Conservation (phyloP, 2,113 vertebrate species). For the Oreocharis arfaki region DNA sequence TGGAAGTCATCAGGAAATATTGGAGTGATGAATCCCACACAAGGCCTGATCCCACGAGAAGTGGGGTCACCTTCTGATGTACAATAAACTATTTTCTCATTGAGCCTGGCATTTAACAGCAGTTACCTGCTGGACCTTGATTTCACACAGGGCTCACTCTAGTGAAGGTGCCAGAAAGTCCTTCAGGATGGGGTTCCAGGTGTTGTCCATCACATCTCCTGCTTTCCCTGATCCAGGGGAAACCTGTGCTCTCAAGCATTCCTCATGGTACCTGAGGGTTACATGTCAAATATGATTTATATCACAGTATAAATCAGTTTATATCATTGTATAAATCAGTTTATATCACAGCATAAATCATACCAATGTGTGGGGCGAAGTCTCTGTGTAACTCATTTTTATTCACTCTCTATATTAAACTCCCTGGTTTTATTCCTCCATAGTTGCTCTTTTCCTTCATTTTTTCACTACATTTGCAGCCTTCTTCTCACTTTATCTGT, state of each 20-base stretch:
- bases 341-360: not conserved
- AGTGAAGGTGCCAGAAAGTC: not conserved
- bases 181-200: not conserved
- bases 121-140: not conserved
- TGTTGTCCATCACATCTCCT: not conserved
- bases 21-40: not conserved
- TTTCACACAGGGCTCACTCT: not conserved
- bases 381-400: not conserved
- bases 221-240: not conserved
- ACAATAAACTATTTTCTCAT: not conserved
- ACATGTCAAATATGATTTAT: not conserved
- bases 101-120: not conserved
- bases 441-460: not conserved
- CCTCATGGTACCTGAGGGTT: not conserved
- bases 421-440: not conserved
- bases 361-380: accelerated
- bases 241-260: not conserved
- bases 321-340: not conserved
- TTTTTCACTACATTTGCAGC: not conserved
- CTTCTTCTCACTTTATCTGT: not conserved
- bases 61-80: not conserved
- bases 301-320: not conserved
- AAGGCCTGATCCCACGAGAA: not conserved
- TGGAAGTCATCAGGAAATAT: not conserved
- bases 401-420: not conserved